phyloP scores from a whole-genome alignment of 2,113 vertebrate genomes.

The Plecturocebus donacophilus region DNA sequence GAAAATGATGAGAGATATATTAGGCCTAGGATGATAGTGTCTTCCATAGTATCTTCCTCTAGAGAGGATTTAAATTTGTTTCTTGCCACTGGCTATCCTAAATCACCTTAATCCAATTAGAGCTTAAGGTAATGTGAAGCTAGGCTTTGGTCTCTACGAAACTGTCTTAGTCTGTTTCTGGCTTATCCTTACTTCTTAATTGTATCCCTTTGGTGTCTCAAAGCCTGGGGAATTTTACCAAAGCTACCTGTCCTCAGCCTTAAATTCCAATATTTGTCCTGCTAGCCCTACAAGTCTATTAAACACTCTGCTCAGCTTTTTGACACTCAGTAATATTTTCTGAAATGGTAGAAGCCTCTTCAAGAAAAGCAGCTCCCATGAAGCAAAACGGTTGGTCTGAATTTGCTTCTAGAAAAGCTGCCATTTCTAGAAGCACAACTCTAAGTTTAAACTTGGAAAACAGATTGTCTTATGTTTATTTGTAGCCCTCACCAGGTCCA shows the following conservation, averaged over 20 bases:
- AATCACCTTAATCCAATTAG: slow-evolving; percentile 51
- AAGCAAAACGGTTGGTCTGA: neutral
- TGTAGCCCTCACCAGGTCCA: neutral
- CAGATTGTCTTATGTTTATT: neutral
- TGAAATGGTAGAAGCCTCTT: slow-evolving; percentile 28
- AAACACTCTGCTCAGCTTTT: neutral
- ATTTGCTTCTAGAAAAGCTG: neutral
- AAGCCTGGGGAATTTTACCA: neutral
- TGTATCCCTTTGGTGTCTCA: neutral
- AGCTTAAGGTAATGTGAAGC: slow-evolving; percentile 50
- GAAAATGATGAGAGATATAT: neutral
- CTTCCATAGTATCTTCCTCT: neutral
- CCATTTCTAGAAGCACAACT: neutral
- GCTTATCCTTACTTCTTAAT: neutral
- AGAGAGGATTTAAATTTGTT: slow-evolving; percentile 49
- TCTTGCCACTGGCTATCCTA: slow-evolving; percentile 20
- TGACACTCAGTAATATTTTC: neutral
- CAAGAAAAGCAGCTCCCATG: neutral
- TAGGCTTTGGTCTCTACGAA: neutral
- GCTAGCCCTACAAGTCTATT: neutral
- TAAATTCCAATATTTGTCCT: neutral
- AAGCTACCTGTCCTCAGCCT: neutral
- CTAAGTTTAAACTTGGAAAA: slow-evolving; percentile 23
- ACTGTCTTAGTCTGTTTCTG: neutral
- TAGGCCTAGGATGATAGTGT: neutral